Conservation (phyloP, 37 sponge, comb jelly and placozoan genomes). For the Bolinopsis microptera region DNA sequence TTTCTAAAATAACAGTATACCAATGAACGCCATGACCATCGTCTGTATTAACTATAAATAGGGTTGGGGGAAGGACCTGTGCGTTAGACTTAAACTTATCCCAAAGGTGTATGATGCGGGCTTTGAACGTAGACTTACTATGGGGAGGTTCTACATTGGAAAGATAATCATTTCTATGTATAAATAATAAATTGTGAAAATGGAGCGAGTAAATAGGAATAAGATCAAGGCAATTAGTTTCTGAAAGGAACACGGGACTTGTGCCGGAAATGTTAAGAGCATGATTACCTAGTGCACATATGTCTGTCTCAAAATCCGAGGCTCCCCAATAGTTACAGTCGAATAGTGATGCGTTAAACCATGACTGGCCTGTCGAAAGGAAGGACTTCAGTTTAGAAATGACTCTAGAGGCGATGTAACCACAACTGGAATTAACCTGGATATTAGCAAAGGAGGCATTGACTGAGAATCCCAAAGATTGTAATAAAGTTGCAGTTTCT, state of each 20-base stretch:
- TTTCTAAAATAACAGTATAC: neutral
- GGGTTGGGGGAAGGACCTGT: neutral
- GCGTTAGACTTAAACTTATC: neutral
- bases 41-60: neutral
- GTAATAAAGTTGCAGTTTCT: neutral
- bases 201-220: neutral
- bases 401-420: neutral
- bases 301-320: neutral
- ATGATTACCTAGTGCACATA: constrained; percentile 9
- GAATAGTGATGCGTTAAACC: neutral
- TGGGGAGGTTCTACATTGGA: neutral
- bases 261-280: neutral
- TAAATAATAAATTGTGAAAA: neutral
- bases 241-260: neutral
- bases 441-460: neutral
- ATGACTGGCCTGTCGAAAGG: neutral
- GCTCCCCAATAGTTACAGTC: neutral
- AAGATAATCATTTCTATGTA: neutral
- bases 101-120: neutral
- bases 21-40: constrained; percentile 12
- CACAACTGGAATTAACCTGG: neutral
- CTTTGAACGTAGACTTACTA: neutral
- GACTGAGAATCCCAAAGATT: neutral
- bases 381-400: constrained; percentile 3
- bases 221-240: neutral